A percentile compares a stretch with the other conserved stretches of the same genome.
Conservation (phyloP, 2,113 vertebrate species). For the Microcebus murinus region DNA sequence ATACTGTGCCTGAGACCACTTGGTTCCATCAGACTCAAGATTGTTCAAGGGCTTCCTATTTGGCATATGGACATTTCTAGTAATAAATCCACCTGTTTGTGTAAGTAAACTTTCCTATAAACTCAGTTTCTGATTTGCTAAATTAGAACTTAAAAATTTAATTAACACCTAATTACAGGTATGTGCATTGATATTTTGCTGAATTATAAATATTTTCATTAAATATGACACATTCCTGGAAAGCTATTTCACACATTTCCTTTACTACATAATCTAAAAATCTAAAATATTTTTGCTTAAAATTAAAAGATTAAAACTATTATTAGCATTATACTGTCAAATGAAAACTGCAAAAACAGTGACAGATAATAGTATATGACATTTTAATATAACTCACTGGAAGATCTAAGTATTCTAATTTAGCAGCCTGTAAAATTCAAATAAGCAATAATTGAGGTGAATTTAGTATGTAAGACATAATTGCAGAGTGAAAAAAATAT, state of each 20-base stretch:
- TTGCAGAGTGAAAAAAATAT: not conserved
- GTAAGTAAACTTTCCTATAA: not conserved
- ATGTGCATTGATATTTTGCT: slow-evolving; percentile 3
- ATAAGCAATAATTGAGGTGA: slow-evolving; percentile 11
- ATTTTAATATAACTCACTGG: not conserved
- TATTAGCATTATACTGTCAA: not conserved
- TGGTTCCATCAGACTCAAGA: not conserved
- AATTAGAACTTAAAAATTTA: slow-evolving; percentile 43
- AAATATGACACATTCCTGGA: not conserved
- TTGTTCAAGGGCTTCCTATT: not conserved
- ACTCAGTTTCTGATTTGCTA: not conserved
- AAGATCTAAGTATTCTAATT: not conserved
- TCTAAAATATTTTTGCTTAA: not conserved
- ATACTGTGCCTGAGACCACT: not conserved
- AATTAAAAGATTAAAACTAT: slow-evolving; percentile 21
- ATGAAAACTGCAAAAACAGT: slow-evolving; percentile 23
- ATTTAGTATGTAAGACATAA: not conserved
- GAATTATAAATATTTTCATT: slow-evolving; percentile 49
- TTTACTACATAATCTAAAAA: not conserved
- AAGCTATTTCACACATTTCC: not conserved
- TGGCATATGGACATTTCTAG: not conserved
- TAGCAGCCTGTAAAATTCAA: not conserved
- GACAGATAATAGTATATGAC: not conserved
- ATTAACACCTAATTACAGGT: not conserved
- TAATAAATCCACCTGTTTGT: not conserved